Conservation (phyloP, 2,888 invertebrate genomes). For the Acanthacorydalis orientalis region DNA sequence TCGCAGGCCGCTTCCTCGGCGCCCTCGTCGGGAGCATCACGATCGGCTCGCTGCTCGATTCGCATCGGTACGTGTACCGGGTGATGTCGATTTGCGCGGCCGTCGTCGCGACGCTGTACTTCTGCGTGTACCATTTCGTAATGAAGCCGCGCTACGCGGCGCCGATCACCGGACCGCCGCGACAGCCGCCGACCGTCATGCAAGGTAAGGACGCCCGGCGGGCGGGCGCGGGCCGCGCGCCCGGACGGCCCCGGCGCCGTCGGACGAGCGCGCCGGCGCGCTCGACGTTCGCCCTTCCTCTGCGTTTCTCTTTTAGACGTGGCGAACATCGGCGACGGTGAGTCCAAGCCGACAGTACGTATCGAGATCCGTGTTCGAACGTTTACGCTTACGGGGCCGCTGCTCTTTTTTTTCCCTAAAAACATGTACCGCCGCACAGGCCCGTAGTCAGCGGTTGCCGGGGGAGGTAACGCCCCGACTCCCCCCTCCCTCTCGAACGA, state of each 20-base stretch:
- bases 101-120: constrained; percentile 47
- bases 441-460: too few species aligned
- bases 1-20: constrained; percentile 52
- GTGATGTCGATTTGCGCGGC: constrained; percentile 50
- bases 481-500: too few species aligned
- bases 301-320: too few species aligned
- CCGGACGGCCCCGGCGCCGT: background rate
- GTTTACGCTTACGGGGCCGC: too few species aligned
- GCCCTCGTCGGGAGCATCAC: constrained; percentile 41
- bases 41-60: constrained; percentile 24
- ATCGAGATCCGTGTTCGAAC: too few species aligned
- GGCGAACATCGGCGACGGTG: too few species aligned
- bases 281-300: too few species aligned
- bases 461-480: too few species aligned
- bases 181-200: constrained; percentile 42
- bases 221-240: background rate
- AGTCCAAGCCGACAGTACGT: too few species aligned
- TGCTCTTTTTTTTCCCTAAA: too few species aligned
- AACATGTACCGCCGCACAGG: too few species aligned
- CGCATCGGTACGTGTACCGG: constrained; percentile 36
- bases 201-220: constrained; percentile 32
- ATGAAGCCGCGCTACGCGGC: constrained; percentile 58
- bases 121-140: constrained; percentile 54
- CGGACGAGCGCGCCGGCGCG: too few species aligned
- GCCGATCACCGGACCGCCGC: constrained; percentile 38